Percentiles rank a stretch among this genome's conserved stretches.
These are phyloP conservation scores for Asbolus verrucosus DNA, from an alignment of 1,140 invertebrate species.

Conservation along the genomic window DNA sequence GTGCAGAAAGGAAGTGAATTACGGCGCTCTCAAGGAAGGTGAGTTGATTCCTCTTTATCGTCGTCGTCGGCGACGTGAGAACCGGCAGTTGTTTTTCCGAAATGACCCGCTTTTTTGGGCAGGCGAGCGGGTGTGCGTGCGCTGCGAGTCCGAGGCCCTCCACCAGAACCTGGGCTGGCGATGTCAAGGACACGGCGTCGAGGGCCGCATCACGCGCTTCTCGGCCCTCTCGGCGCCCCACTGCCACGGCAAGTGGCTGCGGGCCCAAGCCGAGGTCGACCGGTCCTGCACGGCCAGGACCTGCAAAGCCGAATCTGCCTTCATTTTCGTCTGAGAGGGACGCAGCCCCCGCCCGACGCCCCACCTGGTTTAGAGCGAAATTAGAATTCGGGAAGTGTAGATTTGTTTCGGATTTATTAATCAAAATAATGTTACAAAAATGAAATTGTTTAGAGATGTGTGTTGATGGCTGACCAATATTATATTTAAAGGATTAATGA, in stretches of 20 bases:
- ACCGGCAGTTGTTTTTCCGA: neutral
- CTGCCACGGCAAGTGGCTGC: conserved; percentile 88
- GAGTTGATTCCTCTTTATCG: too few species aligned
- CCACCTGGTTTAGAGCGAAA: too few species aligned
- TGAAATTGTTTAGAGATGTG: conserved; percentile 17
- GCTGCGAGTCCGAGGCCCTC: conserved; percentile 81
- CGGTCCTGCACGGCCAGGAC: conserved; percentile 66
- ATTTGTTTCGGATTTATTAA: too few species aligned
- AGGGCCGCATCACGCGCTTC: conserved; percentile 80
- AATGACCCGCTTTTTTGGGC: conserved; percentile 52
- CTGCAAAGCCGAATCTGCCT: conserved; percentile 72
- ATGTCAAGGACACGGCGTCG: conserved; percentile 82
- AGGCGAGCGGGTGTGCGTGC: conserved; percentile 80
- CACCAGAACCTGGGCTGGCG: conserved; percentile 78
- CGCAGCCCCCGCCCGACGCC: neutral
- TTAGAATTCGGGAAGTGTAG: too few species aligned
- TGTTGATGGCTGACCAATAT: conserved; percentile 35
- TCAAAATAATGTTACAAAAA: conserved; percentile 11
- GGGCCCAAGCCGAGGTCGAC: conserved; percentile 71
- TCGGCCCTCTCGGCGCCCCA: conserved; percentile 80
- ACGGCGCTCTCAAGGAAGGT: conserved; percentile 80
- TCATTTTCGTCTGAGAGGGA: conserved; percentile 73
- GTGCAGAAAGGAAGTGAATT: conserved; percentile 79
- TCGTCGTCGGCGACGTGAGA: too few species aligned
- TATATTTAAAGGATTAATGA: conserved; percentile 34